These are phyloP conservation scores for Euplagia quadripunctaria DNA, from an alignment of 2,888 invertebrate species.

Conservation along the genomic window DNA sequence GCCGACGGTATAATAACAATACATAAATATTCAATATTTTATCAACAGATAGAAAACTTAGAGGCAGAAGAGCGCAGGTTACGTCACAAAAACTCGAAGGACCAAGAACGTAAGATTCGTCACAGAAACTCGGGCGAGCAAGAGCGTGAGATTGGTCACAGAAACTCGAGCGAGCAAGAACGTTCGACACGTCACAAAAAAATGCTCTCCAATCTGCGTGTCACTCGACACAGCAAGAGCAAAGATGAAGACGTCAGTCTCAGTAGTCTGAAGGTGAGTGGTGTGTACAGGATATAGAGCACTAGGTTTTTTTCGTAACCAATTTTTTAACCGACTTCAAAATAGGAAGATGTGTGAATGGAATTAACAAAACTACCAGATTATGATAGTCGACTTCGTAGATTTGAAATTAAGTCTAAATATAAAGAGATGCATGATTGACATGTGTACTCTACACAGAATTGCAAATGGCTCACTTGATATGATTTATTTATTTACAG, in stretches of 20 bases:
- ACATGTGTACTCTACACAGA: too few relatives aligned
- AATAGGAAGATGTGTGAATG: too few relatives aligned
- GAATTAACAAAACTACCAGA: too few relatives aligned
- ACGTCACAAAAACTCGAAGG: not conserved
- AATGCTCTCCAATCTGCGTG: constrained; percentile 9
- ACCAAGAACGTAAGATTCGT: constrained; percentile 11
- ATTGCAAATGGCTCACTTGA: too few relatives aligned
- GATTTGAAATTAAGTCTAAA: too few relatives aligned
- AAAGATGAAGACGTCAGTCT: constrained; percentile 26
- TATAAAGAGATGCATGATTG: too few relatives aligned
- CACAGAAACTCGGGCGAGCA: constrained; percentile 11
- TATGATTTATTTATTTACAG: too few relatives aligned
- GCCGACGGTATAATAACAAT: too few relatives aligned
- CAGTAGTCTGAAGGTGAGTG: constrained; percentile 26
- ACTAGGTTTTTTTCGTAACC: too few relatives aligned
- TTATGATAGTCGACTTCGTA: too few relatives aligned
- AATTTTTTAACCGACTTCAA: too few relatives aligned
- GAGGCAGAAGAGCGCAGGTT: constrained; percentile 3
- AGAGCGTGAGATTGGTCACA: too few relatives aligned
- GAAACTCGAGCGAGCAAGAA: not conserved
- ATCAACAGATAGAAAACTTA: constrained; percentile 5
- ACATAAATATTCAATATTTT: not conserved
- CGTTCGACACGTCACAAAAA: constrained; percentile 4
- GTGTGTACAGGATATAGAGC: not conserved
- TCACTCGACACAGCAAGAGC: constrained; percentile 21